Conservation (phyloP, 2,113 vertebrate species). For the Leucosticte australis region DNA sequence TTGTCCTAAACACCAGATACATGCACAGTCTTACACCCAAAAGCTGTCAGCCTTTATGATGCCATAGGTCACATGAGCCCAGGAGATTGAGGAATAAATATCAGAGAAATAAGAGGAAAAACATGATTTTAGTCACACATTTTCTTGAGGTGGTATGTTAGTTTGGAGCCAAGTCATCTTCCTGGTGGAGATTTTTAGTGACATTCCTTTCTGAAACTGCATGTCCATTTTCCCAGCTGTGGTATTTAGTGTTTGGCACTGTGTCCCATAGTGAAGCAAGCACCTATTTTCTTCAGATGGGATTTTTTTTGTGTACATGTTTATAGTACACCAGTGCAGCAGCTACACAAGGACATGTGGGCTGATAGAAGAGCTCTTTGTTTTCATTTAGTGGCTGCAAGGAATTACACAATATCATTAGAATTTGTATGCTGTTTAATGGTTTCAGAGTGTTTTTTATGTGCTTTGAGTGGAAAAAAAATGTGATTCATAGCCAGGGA, state of each 20-base stretch:
- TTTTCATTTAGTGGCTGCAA: background rate
- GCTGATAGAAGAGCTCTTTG: conserved; percentile 12
- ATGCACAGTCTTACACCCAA: background rate
- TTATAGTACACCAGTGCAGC: background rate
- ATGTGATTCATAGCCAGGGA: background rate
- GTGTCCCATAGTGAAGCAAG: background rate
- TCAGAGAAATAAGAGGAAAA: background rate
- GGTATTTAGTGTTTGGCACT: background rate
- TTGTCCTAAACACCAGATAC: background rate
- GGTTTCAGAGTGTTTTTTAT: background rate
- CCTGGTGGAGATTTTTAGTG: background rate
- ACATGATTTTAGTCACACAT: background rate
- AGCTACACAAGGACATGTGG: background rate
- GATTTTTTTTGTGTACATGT: background rate
- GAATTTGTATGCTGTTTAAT: background rate
- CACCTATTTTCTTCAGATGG: background rate
- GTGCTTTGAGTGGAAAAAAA: conserved; percentile 13
- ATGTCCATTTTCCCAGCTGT: background rate
- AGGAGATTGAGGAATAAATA: background rate
- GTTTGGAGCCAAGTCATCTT: background rate
- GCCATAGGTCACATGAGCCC: background rate
- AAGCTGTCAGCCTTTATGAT: background rate
- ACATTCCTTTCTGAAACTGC: background rate
- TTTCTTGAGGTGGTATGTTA: background rate
- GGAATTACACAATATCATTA: background rate